Evolutionary conservation across 92 coral and sea anemone genomes (phyloP), one percentile per base, ranked within the genome.

Genomic region (Pocillopora meandrina): DNA sequence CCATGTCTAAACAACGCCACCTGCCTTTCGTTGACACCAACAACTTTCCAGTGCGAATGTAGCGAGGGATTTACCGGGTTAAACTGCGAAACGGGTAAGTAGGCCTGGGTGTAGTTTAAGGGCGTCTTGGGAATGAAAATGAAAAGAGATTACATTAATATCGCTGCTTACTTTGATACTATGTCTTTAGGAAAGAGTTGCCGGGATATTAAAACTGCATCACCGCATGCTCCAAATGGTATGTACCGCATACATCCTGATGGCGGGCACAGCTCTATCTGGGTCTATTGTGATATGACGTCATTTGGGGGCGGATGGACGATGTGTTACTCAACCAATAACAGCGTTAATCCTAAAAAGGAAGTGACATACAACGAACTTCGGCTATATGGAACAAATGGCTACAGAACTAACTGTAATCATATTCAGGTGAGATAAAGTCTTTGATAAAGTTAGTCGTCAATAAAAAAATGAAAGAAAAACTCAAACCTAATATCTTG

Each of bases 1-100:
- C 87, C 63, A 26, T 76, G 87, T 84, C 82, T 68, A 63, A 67
- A 69, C 65, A 84, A 65, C 72, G 80, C 87, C 42, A 75, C 82
- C 55, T 84, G 87, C 87, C 73, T 64, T 17, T 20, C 87, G 13
- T 7, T 75, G 75, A 65, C 74, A 33, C 72, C 55, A 14, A 10
- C 11, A 21, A 76, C 67, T 17, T 84, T 63, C 65, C 75, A 66
- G 59, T 84, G 87, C 55, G 21, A 63, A 59, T 84, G 87, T 34
- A 60, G 82, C 82, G 71, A 34, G 21, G 83, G 83, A 79, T 82
- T 72, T 72, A 74, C 78, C 61, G 86, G 86, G 49, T 14, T 21
- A 31, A 52, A 71, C 70, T 82, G 86, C 55, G 66, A 82, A 56
- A 65, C 49, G 14, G 21, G 71, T 60, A 10, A 12, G 67, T 64